phyloP scores from a whole-genome alignment of 2,113 vertebrate genomes.

The Hippocampus barbouri region DNA sequence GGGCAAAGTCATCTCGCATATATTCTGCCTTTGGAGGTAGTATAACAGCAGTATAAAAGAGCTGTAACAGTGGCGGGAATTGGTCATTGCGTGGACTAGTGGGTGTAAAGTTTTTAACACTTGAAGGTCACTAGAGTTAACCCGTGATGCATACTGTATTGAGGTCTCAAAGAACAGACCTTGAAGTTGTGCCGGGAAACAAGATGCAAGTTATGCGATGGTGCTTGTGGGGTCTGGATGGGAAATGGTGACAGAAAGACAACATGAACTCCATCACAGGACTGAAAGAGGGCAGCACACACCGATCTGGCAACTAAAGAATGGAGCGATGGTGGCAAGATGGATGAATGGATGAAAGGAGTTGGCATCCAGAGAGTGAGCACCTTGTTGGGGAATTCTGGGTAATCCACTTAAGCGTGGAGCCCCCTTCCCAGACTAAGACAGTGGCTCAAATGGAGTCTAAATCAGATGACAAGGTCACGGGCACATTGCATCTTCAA shows the following conservation, averaged over 20 bases:
- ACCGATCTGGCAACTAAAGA: slow-evolving; percentile 18
- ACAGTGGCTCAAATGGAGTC: slow-evolving; percentile 62
- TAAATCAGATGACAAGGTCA: slow-evolving; percentile 62
- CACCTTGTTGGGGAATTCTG: slow-evolving; percentile 68
- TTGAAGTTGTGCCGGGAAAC: slow-evolving; percentile 21
- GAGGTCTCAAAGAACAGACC: slow-evolving; percentile 1
- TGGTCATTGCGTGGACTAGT: neutral
- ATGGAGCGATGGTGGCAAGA: slow-evolving; percentile 43
- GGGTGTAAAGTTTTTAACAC: neutral
- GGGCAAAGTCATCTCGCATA: neutral
- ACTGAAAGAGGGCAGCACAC: slow-evolving; percentile 45
- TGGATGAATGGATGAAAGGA: slow-evolving; percentile 61
- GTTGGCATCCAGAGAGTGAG: slow-evolving; percentile 62
- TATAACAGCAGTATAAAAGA: too few species aligned
- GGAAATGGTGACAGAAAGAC: slow-evolving; percentile 34
- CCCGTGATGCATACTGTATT: neutral
- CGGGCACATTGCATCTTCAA: slow-evolving; percentile 35
- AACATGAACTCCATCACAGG: slow-evolving; percentile 46
- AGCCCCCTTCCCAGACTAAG: slow-evolving; percentile 63
- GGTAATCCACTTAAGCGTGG: slow-evolving; percentile 70
- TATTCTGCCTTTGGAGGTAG: neutral
- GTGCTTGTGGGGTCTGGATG: slow-evolving; percentile 28
- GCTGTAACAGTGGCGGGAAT: neutral
- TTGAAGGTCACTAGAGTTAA: neutral
- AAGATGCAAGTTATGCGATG: slow-evolving; percentile 19